Conservation (phyloP, 2,797 vertebrate genomes). For the Epinephelus coioides region DNA sequence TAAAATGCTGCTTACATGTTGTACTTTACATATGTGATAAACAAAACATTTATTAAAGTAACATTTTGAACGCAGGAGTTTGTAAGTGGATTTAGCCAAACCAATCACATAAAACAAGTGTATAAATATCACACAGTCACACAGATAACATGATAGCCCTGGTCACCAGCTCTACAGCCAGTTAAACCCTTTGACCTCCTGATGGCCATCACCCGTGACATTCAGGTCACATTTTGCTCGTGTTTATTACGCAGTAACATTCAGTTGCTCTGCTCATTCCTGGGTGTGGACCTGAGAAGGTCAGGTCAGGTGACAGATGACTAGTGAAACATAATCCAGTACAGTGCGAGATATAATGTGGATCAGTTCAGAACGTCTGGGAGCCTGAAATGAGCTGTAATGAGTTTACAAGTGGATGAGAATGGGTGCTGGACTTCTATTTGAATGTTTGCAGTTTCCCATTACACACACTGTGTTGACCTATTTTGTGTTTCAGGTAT, state of each 20-base stretch:
- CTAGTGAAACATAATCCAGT: slow-evolving; percentile 21
- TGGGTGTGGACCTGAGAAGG: background rate
- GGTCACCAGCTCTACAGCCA: background rate
- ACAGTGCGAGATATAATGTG: slow-evolving; percentile 25
- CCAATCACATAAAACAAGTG: background rate
- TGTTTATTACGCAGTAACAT: slow-evolving; percentile 19
- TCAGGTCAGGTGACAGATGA: slow-evolving; percentile 18
- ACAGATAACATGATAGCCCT: slow-evolving; percentile 17
- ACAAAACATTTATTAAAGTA: background rate
- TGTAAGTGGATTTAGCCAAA: background rate
- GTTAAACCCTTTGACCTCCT: background rate
- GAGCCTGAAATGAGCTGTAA: slow-evolving; percentile 18
- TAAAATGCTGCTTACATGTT: background rate
- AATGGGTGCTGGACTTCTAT: slow-evolving; percentile 9
- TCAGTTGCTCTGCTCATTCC: slow-evolving; percentile 20
- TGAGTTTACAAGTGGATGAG: background rate
- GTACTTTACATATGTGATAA: background rate
- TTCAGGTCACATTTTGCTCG: slow-evolving; percentile 24
- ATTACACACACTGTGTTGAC: slow-evolving; percentile 7
- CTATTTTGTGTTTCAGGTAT: slow-evolving; percentile 16
- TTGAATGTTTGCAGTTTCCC: slow-evolving; percentile 24
- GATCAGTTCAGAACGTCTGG: slow-evolving; percentile 12
- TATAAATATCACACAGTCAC: background rate
- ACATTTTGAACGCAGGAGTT: background rate
- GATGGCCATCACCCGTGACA: background rate